These are phyloP conservation scores for Oophaga sylvatica DNA, from an alignment of 2,797 vertebrate species.

Conservation along the genomic window DNA sequence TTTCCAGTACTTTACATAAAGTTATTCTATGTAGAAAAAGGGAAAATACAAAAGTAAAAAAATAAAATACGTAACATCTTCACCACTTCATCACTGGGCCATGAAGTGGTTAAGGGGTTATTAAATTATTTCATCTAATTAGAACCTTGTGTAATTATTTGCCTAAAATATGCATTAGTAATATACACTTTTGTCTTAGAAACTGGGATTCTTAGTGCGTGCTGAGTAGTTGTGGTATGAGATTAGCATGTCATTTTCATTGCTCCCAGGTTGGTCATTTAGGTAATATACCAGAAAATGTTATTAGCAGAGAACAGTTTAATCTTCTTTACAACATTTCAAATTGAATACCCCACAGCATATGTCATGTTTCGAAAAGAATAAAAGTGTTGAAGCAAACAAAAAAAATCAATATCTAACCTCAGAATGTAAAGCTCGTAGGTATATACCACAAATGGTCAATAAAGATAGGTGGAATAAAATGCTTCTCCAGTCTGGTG, in stretches of 20 bases:
- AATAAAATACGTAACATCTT: too few species aligned
- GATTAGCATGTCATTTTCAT: conserved; percentile 55
- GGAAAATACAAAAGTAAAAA: too few species aligned
- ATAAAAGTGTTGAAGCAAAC: conserved; percentile 37
- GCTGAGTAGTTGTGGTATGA: conserved; percentile 11
- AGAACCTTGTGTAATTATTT: background rate
- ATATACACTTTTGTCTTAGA: background rate
- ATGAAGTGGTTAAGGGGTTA: background rate
- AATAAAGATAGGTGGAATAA: conserved; percentile 29
- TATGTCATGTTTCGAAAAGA: conserved; percentile 45
- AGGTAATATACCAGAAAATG: conserved; percentile 51
- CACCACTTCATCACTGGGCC: too few species aligned
- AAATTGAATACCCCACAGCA: conserved; percentile 38
- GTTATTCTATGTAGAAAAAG: too few species aligned
- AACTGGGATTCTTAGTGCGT: background rate
- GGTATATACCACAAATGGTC: conserved; percentile 37
- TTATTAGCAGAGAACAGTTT: conserved; percentile 50
- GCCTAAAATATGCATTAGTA: background rate
- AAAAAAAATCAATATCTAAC: conserved; percentile 41
- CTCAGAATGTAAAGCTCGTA: conserved; percentile 43
- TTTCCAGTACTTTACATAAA: too few species aligned
- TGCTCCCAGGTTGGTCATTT: conserved; percentile 54
- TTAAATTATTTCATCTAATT: background rate
- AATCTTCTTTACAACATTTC: conserved; percentile 50
- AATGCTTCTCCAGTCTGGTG: conserved; percentile 8